Evolutionary conservation across 2,113 vertebrate genomes (phyloP).

Genomic region (Tamias sibiricus): DNA sequence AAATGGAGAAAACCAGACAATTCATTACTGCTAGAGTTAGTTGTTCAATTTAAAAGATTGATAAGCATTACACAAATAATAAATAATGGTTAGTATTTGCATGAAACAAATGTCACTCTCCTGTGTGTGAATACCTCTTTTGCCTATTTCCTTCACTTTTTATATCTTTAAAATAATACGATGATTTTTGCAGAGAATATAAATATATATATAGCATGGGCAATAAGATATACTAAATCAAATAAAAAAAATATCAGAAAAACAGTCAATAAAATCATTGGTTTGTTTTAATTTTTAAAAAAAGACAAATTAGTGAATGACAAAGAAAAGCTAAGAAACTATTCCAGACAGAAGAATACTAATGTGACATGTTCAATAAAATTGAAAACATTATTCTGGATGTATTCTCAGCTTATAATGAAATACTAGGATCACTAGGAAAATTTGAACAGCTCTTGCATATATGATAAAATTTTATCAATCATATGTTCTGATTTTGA

Average conservation of each 20-base stretch:
- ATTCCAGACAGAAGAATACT: not conserved
- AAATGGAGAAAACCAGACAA: not conserved
- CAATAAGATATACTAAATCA: not conserved
- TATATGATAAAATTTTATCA: not conserved
- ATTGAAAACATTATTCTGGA: not conserved
- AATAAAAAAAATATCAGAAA: not conserved
- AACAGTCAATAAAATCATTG: not conserved
- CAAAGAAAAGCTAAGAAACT: not conserved
- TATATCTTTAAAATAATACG: not conserved
- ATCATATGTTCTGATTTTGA: not conserved
- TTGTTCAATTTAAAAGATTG: not conserved
- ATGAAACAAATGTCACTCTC: not conserved
- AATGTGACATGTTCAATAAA: not conserved
- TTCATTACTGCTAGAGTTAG: not conserved
- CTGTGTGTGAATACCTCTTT: not conserved
- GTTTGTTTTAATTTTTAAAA: not conserved
- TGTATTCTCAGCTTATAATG: not conserved
- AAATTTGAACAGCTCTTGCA: not conserved
- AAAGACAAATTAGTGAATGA: not conserved
- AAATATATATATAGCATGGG: not conserved
- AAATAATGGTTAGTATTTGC: not conserved
- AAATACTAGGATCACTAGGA: not conserved
- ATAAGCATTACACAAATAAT: not conserved
- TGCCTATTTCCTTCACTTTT: not conserved
- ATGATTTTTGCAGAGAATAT: not conserved